Conservation (phyloP, 2,888 invertebrate genomes). For the Ormyrus nitidulus region DNA sequence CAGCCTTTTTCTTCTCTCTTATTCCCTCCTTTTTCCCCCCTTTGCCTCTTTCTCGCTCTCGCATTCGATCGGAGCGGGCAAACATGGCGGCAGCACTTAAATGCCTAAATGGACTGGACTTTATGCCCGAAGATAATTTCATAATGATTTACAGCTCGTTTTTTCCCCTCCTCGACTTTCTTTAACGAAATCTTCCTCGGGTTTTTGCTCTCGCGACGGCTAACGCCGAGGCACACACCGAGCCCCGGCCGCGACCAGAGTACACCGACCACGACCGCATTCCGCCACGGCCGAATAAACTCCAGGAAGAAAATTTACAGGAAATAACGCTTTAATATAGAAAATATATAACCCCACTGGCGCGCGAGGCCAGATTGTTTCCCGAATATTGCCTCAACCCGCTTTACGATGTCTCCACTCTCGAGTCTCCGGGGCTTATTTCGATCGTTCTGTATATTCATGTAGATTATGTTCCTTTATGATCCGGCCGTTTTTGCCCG, state of each 20-base stretch:
- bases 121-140: slow-evolving; percentile 67
- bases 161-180: slow-evolving; percentile 37
- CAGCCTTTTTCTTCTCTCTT: slow-evolving; percentile 1
- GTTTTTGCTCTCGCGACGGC: not conserved
- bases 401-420: not conserved
- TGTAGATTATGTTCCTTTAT: slow-evolving; percentile 5
- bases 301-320: slow-evolving; percentile 18
- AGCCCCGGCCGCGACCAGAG: not conserved
- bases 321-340: slow-evolving; percentile 23
- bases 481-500: slow-evolving; percentile 1
- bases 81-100: slow-evolving; percentile 65
- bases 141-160: slow-evolving; percentile 65
- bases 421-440: not conserved
- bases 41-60: slow-evolving; percentile 45
- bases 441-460: not conserved
- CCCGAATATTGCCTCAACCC: not conserved
- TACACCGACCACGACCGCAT: not conserved
- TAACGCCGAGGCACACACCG: no score
- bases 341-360: not conserved
- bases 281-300: not conserved
- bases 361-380: not conserved
- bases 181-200: not conserved
- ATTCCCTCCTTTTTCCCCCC: not conserved
- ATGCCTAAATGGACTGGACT: slow-evolving; percentile 67
- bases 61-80: slow-evolving; percentile 45